Conservation (phyloP, 2,113 vertebrate genomes). For the Odontesthes bonariensis region DNA sequence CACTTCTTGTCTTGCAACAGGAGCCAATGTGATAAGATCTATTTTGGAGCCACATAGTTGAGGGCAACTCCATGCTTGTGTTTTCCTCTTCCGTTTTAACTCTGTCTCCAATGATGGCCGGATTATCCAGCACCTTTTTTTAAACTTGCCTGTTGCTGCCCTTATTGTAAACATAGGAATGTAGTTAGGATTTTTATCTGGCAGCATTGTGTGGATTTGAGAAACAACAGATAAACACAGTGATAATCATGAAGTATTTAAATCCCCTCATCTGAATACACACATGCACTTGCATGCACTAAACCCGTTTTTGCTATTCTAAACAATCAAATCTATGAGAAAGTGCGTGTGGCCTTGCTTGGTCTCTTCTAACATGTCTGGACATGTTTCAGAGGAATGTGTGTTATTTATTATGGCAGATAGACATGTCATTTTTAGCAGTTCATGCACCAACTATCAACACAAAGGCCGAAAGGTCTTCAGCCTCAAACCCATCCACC, state of each 20-base stretch:
- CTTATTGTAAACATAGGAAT: slow-evolving; percentile 36
- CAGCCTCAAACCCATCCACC: slow-evolving; percentile 40
- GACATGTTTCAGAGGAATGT: slow-evolving; percentile 71
- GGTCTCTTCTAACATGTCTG: slow-evolving; percentile 61
- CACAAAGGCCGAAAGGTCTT: slow-evolving; percentile 49
- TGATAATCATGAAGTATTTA: slow-evolving; percentile 20
- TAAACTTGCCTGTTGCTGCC: slow-evolving; percentile 45
- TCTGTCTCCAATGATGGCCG: slow-evolving; percentile 42
- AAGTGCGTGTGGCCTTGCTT: slow-evolving; percentile 14
- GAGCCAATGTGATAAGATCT: slow-evolving; percentile 68
- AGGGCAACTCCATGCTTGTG: slow-evolving; percentile 33
- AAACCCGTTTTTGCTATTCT: slow-evolving; percentile 30
- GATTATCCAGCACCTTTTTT: slow-evolving; percentile 33
- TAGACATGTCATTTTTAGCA: slow-evolving; percentile 41
- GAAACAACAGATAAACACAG: slow-evolving; percentile 14
- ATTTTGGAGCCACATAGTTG: slow-evolving; percentile 61
- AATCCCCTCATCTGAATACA: slow-evolving; percentile 5
- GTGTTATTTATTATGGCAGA: slow-evolving; percentile 51
- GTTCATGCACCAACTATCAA: slow-evolving; percentile 39
- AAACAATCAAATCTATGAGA: slow-evolving; percentile 35
- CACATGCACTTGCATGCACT: background rate
- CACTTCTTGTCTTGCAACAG: slow-evolving; percentile 52
- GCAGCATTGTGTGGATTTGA: slow-evolving; percentile 17
- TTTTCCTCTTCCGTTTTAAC: slow-evolving; percentile 53
- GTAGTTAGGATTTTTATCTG: slow-evolving; percentile 17